A percentile compares a stretch with the other conserved stretches of the same genome.
phyloP scores from a whole-genome alignment of 2,113 vertebrate species.

The Hylia prasina region DNA sequence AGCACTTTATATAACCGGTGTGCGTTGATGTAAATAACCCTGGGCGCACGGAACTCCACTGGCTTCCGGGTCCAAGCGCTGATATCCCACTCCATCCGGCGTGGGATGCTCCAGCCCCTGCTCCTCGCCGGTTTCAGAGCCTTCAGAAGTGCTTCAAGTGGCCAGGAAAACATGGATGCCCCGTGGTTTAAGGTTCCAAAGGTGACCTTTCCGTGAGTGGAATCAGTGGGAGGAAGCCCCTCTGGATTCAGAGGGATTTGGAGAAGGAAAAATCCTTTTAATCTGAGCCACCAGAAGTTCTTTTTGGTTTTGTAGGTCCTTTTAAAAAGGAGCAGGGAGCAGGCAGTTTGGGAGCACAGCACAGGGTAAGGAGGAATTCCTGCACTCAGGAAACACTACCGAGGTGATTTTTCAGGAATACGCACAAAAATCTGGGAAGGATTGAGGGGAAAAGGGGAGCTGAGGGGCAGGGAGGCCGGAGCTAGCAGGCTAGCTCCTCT shows the following conservation, averaged over 20 bases:
- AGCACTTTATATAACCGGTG: neutral
- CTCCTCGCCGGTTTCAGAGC: neutral
- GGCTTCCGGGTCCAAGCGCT: neutral
- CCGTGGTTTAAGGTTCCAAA: neutral
- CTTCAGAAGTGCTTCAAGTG: neutral
- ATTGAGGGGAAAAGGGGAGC: neutral
- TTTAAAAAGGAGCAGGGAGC: neutral
- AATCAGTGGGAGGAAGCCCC: neutral
- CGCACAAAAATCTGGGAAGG: neutral
- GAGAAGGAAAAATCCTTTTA: neutral
- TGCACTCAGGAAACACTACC: neutral
- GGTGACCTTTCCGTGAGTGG: neutral
- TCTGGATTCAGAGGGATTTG: neutral
- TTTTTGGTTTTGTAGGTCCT: neutral
- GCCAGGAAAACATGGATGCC: neutral
- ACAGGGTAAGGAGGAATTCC: neutral
- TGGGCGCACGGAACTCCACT: neutral
- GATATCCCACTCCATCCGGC: accelerated
- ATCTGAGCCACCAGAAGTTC: neutral
- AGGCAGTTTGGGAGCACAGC: neutral
- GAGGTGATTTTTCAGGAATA: neutral
- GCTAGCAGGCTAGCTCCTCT: conserved; percentile 6
- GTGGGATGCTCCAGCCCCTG: neutral
- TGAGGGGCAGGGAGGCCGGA: neutral
- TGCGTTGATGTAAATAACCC: neutral